Percentiles rank a stretch among this genome's conserved stretches.
These are phyloP conservation scores for Montipora sp. DNA, from an alignment of 64 coral and sea anemone genomes.

Conservation along the genomic window DNA sequence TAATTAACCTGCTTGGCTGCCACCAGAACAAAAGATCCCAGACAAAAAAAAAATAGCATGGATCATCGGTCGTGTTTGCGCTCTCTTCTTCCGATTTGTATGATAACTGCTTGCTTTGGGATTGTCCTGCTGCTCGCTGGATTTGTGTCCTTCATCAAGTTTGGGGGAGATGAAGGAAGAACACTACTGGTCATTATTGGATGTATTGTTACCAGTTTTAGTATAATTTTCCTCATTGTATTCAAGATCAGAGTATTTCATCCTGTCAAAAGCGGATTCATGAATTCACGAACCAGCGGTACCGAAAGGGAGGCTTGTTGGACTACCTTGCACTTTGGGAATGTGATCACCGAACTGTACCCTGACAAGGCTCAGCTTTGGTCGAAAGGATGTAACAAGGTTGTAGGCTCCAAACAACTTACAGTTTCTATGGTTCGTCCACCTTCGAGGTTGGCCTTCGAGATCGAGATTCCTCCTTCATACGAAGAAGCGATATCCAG, in stretches of 20 bases:
- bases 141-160: background rate
- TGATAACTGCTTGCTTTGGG: background rate
- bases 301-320: background rate
- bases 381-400: background rate
- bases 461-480: background rate
- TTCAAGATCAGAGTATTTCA: background rate
- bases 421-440: background rate
- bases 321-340: background rate
- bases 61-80: background rate
- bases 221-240: background rate
- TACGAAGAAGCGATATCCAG: background rate
- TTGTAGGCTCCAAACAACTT: too few species aligned
- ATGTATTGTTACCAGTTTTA: background rate
- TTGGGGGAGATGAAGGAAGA: background rate
- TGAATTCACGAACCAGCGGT: background rate
- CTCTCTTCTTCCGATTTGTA: background rate
- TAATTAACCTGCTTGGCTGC: too few species aligned
- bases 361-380: background rate
- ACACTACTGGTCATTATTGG: background rate
- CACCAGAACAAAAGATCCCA: too few species aligned
- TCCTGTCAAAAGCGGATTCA: background rate
- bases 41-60: too few species aligned
- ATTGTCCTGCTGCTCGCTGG: background rate
- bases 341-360: background rate
- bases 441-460: background rate